Conservation (phyloP, 1,140 invertebrate species). For the Leptinotarsa undecemlineata region DNA sequence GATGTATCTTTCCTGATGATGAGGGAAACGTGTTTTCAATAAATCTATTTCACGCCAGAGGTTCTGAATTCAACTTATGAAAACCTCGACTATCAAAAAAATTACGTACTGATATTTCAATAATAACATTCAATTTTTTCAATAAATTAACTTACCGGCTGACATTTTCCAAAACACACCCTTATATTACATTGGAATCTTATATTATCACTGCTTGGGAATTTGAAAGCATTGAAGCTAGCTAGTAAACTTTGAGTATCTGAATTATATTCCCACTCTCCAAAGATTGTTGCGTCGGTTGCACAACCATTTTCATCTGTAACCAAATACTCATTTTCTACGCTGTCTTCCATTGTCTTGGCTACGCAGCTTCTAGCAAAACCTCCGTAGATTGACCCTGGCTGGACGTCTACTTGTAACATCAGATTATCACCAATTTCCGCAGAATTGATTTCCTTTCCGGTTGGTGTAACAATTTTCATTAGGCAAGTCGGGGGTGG, state of each 20-base stretch:
- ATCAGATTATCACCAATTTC: conserved; percentile 91
- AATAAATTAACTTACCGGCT: conserved; percentile 72
- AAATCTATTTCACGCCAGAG: too few species aligned
- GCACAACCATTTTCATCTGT: conserved; percentile 94
- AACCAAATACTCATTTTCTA: conserved; percentile 89
- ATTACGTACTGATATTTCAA: too few species aligned
- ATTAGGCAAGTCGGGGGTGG: conserved; percentile 91
- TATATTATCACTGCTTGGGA: conserved; percentile 92
- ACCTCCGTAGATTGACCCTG: conserved; percentile 90
- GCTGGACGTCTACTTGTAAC: conserved; percentile 90
- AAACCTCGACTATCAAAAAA: too few species aligned
- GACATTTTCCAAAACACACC: conserved; percentile 93
- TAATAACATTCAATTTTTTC: too few species aligned
- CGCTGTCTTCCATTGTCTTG: conserved; percentile 86
- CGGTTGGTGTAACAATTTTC: conserved; percentile 86
- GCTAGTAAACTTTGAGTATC: conserved; percentile 82
- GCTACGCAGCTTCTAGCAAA: conserved; percentile 91
- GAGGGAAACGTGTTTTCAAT: too few species aligned
- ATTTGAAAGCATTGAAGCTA: conserved; percentile 93
- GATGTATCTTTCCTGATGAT: too few species aligned
- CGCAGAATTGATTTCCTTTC: conserved; percentile 85
- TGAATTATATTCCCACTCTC: conserved; percentile 87
- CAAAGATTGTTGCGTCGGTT: conserved; percentile 89
- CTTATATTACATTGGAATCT: conserved; percentile 95
- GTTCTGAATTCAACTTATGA: too few species aligned